Conservation (phyloP, 2,888 invertebrate genomes). For the Ectemnius cavifrons region DNA sequence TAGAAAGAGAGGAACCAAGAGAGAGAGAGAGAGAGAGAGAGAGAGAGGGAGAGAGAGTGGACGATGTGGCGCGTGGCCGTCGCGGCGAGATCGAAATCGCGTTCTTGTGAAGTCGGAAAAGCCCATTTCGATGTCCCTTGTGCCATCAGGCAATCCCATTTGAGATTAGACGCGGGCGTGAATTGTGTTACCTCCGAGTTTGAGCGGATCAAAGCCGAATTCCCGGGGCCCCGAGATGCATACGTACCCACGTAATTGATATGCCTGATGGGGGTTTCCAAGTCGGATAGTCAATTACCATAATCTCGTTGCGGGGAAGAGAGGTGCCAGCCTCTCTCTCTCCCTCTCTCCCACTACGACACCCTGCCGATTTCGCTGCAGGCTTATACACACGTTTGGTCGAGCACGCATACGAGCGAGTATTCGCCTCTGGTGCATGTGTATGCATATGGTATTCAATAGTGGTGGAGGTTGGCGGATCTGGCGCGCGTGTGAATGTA, state of each 20-base stretch:
- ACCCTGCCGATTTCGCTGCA: slow-evolving; percentile 59
- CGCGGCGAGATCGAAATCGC: slow-evolving; percentile 41
- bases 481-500: slow-evolving; percentile 12
- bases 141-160: slow-evolving; percentile 70
- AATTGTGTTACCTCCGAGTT: slow-evolving; percentile 74
- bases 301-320: slow-evolving; percentile 73
- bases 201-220: slow-evolving; percentile 75
- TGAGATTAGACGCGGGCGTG: slow-evolving; percentile 72
- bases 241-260: slow-evolving; percentile 74
- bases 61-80: slow-evolving; percentile 28
- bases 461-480: background rate
- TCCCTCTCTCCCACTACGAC: background rate
- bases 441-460: no score
- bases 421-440: background rate
- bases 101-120: slow-evolving; percentile 63
- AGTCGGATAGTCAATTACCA: slow-evolving; percentile 76
- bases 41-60: slow-evolving; percentile 1
- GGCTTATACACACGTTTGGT: slow-evolving; percentile 58
- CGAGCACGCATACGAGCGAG: slow-evolving; percentile 18
- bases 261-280: slow-evolving; percentile 75
- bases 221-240: slow-evolving; percentile 69
- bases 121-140: slow-evolving; percentile 67
- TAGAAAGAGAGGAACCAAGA: slow-evolving; percentile 3
- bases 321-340: slow-evolving; percentile 27
- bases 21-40: slow-evolving; percentile 27